phyloP scores from a whole-genome alignment of 2,113 vertebrate genomes.

The Ceyx margarethae region DNA sequence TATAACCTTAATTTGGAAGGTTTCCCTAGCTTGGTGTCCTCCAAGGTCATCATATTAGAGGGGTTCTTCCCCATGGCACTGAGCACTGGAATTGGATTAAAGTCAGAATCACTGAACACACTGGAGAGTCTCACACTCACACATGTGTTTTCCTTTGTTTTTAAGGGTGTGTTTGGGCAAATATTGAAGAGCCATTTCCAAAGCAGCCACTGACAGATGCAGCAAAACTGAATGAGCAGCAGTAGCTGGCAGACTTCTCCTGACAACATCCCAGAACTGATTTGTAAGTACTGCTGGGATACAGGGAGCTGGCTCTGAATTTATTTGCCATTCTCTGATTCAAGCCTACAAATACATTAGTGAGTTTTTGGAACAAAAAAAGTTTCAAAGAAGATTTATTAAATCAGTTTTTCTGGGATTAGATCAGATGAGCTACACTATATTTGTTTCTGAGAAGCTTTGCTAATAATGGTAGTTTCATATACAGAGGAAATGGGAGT shows the following conservation, averaged over 20 bases:
- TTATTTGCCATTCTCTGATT: neutral
- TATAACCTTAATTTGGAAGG: neutral
- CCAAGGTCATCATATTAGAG: slow-evolving; percentile 6
- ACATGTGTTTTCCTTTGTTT: neutral
- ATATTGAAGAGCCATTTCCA: neutral
- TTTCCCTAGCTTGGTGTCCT: neutral
- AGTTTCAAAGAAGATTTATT: neutral
- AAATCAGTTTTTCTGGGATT: neutral
- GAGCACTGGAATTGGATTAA: neutral
- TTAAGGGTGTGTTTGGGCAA: neutral
- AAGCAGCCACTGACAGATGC: neutral
- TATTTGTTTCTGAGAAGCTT: neutral
- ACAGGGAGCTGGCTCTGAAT: neutral
- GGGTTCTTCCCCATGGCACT: neutral
- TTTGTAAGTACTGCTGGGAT: neutral
- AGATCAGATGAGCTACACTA: neutral
- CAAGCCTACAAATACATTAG: neutral
- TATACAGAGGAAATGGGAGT: neutral
- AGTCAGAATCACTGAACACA: neutral
- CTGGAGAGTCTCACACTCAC: neutral
- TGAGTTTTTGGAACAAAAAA: neutral
- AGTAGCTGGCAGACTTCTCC: neutral
- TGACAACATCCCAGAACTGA: neutral
- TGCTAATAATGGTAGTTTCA: neutral
- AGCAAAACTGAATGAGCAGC: neutral